Percentiles rank a stretch among this genome's conserved stretches.
These are phyloP conservation scores for Psilopogon haemacephalus DNA, from an alignment of 2,113 vertebrate genomes.

Conservation along the genomic window DNA sequence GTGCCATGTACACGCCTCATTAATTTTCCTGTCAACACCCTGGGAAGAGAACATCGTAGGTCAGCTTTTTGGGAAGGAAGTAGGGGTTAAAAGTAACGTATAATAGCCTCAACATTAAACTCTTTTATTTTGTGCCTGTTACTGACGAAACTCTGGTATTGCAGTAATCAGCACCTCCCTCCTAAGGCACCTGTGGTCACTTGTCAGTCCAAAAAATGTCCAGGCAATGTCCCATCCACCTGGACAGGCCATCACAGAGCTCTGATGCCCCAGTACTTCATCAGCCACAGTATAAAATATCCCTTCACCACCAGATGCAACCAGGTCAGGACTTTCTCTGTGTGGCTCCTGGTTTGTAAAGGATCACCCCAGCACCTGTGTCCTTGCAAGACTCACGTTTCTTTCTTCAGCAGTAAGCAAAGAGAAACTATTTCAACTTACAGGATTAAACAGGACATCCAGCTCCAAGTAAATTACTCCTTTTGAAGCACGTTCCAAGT, in stretches of 20 bases:
- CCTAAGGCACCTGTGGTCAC: background rate
- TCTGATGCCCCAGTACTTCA: background rate
- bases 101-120: background rate
- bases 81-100: constrained; percentile 1
- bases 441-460: constrained; percentile 91
- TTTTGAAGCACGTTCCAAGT: constrained; percentile 84
- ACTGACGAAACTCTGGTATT: background rate
- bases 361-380: background rate
- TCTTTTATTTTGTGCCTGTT: background rate
- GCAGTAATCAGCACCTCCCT: background rate
- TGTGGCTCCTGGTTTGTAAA: background rate
- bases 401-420: background rate
- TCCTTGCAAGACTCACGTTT: background rate
- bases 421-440: constrained; percentile 72
- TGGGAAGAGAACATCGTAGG: background rate
- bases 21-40: constrained; percentile 55
- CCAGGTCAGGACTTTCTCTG: background rate
- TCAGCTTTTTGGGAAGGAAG: constrained; percentile 35
- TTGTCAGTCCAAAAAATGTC: background rate
- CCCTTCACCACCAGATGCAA: background rate
- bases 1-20: background rate
- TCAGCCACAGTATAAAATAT: background rate
- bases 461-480: constrained; percentile 90
- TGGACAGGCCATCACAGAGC: background rate
- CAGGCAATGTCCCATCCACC: background rate